Evolutionary conservation across 2,113 vertebrate genomes (phyloP).

Genomic region (Laticauda laticaudata): DNA sequence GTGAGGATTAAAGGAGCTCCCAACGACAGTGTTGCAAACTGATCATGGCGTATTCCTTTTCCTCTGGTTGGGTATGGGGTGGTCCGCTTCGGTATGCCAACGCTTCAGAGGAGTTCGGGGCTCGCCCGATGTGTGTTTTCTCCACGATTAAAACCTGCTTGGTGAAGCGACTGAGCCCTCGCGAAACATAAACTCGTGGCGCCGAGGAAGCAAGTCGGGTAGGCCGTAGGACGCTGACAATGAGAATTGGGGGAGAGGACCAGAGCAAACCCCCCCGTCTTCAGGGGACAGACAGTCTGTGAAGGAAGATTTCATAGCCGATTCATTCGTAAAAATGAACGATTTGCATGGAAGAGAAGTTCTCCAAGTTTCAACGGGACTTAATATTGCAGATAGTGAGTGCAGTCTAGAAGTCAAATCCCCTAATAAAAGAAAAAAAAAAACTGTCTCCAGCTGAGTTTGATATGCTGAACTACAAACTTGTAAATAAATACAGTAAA

Average conservation of each 20-base stretch:
- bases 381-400: background rate
- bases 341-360: background rate
- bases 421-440: background rate
- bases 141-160: background rate
- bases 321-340: background rate
- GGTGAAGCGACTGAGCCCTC: too few species aligned
- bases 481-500: background rate
- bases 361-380: background rate
- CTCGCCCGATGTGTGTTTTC: too few species aligned
- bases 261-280: background rate
- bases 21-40: too few species aligned
- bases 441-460: background rate
- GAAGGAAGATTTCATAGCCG: background rate
- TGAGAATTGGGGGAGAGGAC: background rate
- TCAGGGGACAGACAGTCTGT: too few species aligned
- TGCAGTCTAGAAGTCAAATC: background rate
- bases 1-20: conserved; percentile 57
- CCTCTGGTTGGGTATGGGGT: background rate
- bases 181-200: too few species aligned
- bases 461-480: background rate
- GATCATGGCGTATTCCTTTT: background rate
- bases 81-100: background rate
- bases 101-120: background rate
- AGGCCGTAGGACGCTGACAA: too few species aligned
- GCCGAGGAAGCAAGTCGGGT: too few species aligned